A percentile compares a stretch with the other conserved stretches of the same genome.
phyloP scores from a whole-genome alignment of 2,888 invertebrate species.

The Tiliacea citrago region DNA sequence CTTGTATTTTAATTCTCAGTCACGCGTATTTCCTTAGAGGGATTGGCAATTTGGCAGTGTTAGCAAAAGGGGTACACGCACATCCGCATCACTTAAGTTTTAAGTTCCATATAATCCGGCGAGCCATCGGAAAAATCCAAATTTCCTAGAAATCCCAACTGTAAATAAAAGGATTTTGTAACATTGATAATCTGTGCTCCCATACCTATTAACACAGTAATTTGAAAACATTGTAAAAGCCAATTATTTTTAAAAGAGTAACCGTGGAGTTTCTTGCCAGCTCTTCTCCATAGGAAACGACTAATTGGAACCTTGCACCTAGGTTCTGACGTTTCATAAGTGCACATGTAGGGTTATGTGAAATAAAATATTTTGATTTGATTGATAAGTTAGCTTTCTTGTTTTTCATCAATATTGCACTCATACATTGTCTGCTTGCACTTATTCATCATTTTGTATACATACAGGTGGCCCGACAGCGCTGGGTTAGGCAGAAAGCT shows the following conservation, averaged over 20 bases:
- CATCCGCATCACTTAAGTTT: no score
- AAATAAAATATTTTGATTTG: no score
- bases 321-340: no score
- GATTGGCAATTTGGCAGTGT: not conserved
- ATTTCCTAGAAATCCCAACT: not conserved
- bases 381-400: not conserved
- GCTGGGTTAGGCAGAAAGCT: conserved; percentile 96
- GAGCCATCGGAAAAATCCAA: no score
- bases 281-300: no score
- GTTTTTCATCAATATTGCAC: conserved; percentile 15
- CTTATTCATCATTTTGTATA: conserved; percentile 45
- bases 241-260: no score
- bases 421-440: conserved; percentile 27
- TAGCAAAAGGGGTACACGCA: not conserved
- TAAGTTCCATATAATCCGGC: not conserved
- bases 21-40: not conserved
- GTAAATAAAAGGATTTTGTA: not conserved
- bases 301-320: no score
- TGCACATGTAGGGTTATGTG: no score
- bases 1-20: not conserved
- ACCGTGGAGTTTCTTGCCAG: no score
- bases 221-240: no score
- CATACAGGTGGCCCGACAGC: conserved; percentile 90
- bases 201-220: no score
- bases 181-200: no score